Evolutionary conservation across 2,797 vertebrate genomes (phyloP).

Genomic region (Paratrypauchen microcephalus): DNA sequence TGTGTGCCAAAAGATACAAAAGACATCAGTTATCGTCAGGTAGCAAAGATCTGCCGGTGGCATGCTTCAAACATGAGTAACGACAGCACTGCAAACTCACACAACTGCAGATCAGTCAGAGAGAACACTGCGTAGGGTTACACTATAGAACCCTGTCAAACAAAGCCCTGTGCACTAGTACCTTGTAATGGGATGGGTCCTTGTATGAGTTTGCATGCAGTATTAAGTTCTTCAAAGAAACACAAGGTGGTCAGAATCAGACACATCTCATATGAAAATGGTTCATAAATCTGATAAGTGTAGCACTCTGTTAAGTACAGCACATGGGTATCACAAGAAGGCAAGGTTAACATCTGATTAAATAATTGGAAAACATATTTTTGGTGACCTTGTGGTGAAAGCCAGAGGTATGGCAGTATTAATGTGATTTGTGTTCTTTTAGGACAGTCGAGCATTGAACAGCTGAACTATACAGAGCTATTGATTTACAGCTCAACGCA

Average conservation of each 20-base stretch:
- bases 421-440: too few relatives aligned
- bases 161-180: constrained; percentile 53
- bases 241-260: constrained; percentile 30
- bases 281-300: not conserved
- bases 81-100: not conserved
- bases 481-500: too few relatives aligned
- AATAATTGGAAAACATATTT: too few relatives aligned
- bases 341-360: not conserved
- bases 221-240: constrained; percentile 86
- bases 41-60: not conserved
- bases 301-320: too few relatives aligned
- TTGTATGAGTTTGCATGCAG: constrained; percentile 86
- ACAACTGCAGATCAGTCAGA: not conserved
- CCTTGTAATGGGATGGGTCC: constrained; percentile 83
- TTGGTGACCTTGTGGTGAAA: too few relatives aligned
- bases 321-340: too few relatives aligned
- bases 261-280: not conserved
- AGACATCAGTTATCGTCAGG: not conserved
- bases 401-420: too few relatives aligned
- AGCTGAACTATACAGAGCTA: too few relatives aligned
- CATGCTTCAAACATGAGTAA: not conserved
- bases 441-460: too few relatives aligned
- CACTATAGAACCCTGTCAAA: not conserved
- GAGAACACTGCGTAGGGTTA: not conserved
- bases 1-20: not conserved